Conservation (phyloP, 2,113 vertebrate species). For the Chitala chitala region DNA sequence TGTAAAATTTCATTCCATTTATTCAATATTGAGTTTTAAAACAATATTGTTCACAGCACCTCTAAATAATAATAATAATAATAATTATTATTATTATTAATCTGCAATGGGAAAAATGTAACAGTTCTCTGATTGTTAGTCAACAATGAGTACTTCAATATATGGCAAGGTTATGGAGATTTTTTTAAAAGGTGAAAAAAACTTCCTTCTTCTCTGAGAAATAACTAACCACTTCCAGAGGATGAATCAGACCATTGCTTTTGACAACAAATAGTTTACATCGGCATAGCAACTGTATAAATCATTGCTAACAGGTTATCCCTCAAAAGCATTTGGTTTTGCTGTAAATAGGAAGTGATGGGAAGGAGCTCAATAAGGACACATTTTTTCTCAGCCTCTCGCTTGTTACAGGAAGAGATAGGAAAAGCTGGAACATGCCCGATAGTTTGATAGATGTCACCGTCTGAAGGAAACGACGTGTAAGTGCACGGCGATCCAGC, state of each 20-base stretch:
- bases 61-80: too few relatives aligned
- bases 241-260: background rate
- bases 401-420: constrained; percentile 72
- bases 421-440: constrained; percentile 68
- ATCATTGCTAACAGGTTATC: constrained; percentile 3
- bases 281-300: background rate
- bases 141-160: background rate
- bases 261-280: background rate
- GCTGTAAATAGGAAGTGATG: constrained; percentile 71
- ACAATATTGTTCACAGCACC: too few relatives aligned
- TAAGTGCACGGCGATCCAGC: constrained; percentile 60
- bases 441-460: constrained; percentile 69
- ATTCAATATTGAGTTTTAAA: too few relatives aligned
- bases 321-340: constrained; percentile 44
- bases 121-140: background rate
- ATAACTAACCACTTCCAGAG: background rate
- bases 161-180: background rate
- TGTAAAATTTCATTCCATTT: too few relatives aligned
- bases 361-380: constrained; percentile 60
- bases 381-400: constrained; percentile 47
- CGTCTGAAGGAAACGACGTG: constrained; percentile 63
- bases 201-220: too few relatives aligned
- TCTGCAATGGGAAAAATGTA: background rate
- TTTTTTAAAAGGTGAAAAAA: background rate
- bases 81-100: too few relatives aligned